Percentiles rank a stretch among this genome's conserved stretches.
These are phyloP conservation scores for Stenodema calcarata DNA, from an alignment of 2,888 invertebrate genomes.

Conservation along the genomic window DNA sequence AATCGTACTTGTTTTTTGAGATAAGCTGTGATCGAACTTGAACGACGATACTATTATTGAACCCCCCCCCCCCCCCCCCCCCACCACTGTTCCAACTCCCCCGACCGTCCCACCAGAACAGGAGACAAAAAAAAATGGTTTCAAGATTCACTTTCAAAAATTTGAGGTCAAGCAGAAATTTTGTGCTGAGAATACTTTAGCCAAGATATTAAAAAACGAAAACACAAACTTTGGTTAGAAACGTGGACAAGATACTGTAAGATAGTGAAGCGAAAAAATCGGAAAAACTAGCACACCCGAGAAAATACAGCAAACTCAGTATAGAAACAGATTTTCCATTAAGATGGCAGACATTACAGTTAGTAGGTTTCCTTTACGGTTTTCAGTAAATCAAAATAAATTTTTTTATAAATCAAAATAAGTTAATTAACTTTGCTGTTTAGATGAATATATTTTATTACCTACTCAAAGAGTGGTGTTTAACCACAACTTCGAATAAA, in stretches of 20 bases:
- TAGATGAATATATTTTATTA: too few relatives aligned
- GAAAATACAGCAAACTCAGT: not conserved
- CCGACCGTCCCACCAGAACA: not conserved
- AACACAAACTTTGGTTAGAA: not conserved
- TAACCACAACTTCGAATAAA: too few relatives aligned
- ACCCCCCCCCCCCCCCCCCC: not conserved
- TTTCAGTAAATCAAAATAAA: not conserved
- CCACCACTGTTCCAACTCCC: not conserved
- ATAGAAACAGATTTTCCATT: not conserved
- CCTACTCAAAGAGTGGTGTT: too few relatives aligned
- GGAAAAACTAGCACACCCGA: not conserved
- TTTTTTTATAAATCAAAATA: too few relatives aligned
- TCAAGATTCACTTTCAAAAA: not conserved
- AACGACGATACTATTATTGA: too few relatives aligned
- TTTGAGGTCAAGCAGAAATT: not conserved
- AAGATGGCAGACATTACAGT: not conserved
- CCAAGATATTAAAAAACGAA: constrained; percentile 5
- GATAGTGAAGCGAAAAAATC: not conserved
- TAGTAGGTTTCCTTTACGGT: not conserved
- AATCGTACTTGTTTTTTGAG: too few relatives aligned
- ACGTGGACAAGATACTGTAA: not conserved
- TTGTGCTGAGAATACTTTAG: not conserved
- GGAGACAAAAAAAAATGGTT: not conserved
- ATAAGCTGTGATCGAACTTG: too few relatives aligned
- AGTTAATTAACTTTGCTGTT: too few relatives aligned